A percentile compares a stretch with the other conserved stretches of the same genome.
Conservation (phyloP, 2,888 invertebrate species). For the Rhorus exstirpatorius region DNA sequence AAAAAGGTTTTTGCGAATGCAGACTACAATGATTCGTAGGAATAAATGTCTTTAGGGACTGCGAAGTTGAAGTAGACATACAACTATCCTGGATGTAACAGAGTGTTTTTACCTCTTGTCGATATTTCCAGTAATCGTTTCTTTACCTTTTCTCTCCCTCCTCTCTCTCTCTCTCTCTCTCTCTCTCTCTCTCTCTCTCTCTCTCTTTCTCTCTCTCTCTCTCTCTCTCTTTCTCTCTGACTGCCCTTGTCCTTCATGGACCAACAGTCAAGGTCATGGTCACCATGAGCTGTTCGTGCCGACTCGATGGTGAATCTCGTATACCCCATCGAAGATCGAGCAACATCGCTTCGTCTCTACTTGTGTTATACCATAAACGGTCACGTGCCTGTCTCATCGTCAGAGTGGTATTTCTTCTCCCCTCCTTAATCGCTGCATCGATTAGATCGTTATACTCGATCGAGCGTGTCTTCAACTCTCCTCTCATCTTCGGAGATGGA, state of each 20-base stretch:
- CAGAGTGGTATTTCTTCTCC: slow-evolving; percentile 31
- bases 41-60: not conserved
- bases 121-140: slow-evolving; percentile 11
- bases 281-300: slow-evolving; percentile 63
- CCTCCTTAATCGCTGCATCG: slow-evolving; percentile 30
- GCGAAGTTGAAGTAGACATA: slow-evolving; percentile 16
- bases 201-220: slow-evolving; percentile 42
- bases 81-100: not conserved
- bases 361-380: slow-evolving; percentile 78
- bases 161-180: slow-evolving; percentile 18
- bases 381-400: slow-evolving; percentile 73
- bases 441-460: slow-evolving; percentile 1
- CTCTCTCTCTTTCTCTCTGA: slow-evolving; percentile 59
- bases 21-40: too few relatives aligned
- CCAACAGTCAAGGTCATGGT: slow-evolving; percentile 81
- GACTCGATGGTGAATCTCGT: slow-evolving; percentile 46
- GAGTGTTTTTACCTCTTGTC: not conserved
- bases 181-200: slow-evolving; percentile 73
- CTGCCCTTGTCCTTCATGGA: slow-evolving; percentile 72
- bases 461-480: not conserved
- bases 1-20: too few relatives aligned
- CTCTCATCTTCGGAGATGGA: too few relatives aligned
- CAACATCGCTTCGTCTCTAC: slow-evolving; percentile 47
- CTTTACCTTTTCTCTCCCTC: not conserved
- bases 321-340: slow-evolving; percentile 52